These are phyloP conservation scores for Chironex yamaguchii DNA, from an alignment of 30 jellyfish, hydroid and myxozoan genomes.

Conservation along the genomic window DNA sequence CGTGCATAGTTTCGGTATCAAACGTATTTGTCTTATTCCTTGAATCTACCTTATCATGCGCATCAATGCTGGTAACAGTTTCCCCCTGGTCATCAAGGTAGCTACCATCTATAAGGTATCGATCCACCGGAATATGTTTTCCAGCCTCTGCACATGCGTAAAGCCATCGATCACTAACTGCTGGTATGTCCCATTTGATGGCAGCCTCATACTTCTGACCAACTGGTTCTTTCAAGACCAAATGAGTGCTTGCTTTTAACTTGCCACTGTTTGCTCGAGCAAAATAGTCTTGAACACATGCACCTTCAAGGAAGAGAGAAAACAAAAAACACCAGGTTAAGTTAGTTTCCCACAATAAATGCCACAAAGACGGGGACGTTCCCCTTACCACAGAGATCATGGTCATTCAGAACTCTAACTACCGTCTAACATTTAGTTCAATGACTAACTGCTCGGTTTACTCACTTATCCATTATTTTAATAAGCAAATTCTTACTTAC, in stretches of 20 bases:
- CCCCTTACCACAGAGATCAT: too few relatives aligned
- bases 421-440: too few relatives aligned
- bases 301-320: conserved; percentile 70
- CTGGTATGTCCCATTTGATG: conserved; percentile 75
- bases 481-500: too few relatives aligned
- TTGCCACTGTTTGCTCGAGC: conserved; percentile 69
- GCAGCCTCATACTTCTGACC: conserved; percentile 96
- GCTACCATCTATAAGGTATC: neutral
- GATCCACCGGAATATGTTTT: conserved; percentile 54
- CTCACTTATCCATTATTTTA: too few relatives aligned
- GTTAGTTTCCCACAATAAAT: neutral
- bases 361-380: too few relatives aligned
- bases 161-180: conserved; percentile 88
- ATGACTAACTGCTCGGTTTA: too few relatives aligned
- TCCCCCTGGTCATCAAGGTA: neutral
- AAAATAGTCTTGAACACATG: conserved; percentile 80
- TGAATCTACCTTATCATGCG: neutral
- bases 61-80: neutral
- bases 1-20: neutral
- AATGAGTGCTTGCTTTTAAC: conserved; percentile 89
- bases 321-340: too few relatives aligned
- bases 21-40: neutral
- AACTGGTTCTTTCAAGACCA: conserved; percentile 78
- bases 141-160: conserved; percentile 84
- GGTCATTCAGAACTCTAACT: too few relatives aligned